Evolutionary conservation across 2,888 invertebrate genomes (phyloP).

Genomic region (Chaetogeoica ovagalla): DNA sequence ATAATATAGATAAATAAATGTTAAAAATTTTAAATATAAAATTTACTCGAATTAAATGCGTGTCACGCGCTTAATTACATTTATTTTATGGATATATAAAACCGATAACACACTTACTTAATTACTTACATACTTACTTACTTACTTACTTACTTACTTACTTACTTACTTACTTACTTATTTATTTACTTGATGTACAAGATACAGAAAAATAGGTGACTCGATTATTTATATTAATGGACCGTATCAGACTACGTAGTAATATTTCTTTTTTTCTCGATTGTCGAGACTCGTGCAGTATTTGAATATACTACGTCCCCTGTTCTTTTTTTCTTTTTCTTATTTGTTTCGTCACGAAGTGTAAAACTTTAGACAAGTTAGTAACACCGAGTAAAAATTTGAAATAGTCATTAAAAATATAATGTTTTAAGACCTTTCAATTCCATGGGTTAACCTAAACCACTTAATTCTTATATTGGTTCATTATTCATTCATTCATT

Average conservation of each 20-base stretch:
- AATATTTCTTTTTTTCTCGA: slow-evolving; percentile 9
- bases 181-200: neutral
- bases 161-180: neutral
- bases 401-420: neutral
- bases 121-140: too few species aligned
- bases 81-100: neutral
- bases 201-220: neutral
- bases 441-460: neutral
- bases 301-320: neutral
- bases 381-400: neutral
- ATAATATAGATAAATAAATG: too few species aligned
- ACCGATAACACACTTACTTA: neutral
- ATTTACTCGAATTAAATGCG: too few species aligned
- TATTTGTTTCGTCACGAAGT: neutral
- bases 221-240: neutral
- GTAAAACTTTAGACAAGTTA: neutral
- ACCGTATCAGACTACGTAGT: neutral
- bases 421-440: neutral
- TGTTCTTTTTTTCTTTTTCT: neutral
- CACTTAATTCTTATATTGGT: neutral
- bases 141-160: too few species aligned
- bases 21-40: too few species aligned
- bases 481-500: neutral
- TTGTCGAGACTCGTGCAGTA: neutral
- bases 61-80: too few species aligned